These are phyloP conservation scores for Philereme vetulata DNA, from an alignment of 2,888 invertebrate genomes.

Conservation along the genomic window DNA sequence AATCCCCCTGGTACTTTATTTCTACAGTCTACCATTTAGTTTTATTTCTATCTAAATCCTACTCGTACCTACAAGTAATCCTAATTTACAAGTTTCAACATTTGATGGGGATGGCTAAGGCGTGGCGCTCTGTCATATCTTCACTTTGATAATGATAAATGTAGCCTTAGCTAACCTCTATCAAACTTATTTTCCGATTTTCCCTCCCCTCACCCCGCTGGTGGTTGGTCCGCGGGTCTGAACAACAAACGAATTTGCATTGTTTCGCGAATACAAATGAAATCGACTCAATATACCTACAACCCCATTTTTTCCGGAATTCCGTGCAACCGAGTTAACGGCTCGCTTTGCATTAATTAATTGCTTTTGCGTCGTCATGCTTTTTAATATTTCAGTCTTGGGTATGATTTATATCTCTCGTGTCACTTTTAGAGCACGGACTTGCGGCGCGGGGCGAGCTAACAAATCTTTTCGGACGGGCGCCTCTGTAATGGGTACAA, in stretches of 20 bases:
- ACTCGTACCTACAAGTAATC: too few species aligned
- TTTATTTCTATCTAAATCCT: conserved; percentile 3
- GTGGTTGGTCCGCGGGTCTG: conserved; percentile 41
- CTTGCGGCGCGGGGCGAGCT: conserved; percentile 25
- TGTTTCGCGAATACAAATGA: conserved; percentile 57
- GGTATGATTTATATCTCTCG: conserved; percentile 56
- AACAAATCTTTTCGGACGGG: conserved; percentile 46
- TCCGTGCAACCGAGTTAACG: conserved; percentile 46
- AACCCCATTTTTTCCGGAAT: conserved; percentile 50
- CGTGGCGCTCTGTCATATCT: conserved; percentile 64
- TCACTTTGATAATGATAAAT: conserved; percentile 78
- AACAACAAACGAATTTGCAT: conserved; percentile 64
- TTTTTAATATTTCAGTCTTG: conserved; percentile 58
- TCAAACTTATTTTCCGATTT: conserved; percentile 69
- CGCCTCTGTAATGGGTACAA: conserved; percentile 54
- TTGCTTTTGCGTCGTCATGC: conserved; percentile 60
- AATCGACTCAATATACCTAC: conserved; percentile 47
- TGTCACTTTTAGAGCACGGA: conserved; percentile 43
- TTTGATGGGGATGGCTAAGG: conserved; percentile 59
- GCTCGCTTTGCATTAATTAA: conserved; percentile 58
- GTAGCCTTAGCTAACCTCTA: conserved; percentile 60
- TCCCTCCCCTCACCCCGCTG: conserved; percentile 43
- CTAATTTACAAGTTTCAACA: conserved; percentile 32
- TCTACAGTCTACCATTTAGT: conserved; percentile 19
- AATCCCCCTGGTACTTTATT: conserved; percentile 49